Evolutionary conservation across 2,113 vertebrate genomes (phyloP).

Genomic region (Peromyscus polionotus): DNA sequence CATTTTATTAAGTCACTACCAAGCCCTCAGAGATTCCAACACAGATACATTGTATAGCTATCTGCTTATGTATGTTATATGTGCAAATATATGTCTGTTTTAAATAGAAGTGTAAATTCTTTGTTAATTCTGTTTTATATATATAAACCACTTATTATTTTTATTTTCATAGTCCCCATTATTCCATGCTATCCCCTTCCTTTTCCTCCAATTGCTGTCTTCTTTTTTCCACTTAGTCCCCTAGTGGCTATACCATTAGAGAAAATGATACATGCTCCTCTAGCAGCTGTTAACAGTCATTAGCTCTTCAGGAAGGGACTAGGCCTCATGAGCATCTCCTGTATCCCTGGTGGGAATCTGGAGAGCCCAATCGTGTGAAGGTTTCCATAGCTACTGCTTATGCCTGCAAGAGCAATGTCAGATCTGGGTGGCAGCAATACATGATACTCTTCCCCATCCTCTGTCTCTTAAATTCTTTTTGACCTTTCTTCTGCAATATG

Average conservation of each 20-base stretch:
- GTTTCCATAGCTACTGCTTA: background rate
- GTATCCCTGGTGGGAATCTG: background rate
- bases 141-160: background rate
- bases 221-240: background rate
- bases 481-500: background rate
- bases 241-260: too few relatives aligned
- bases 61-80: background rate
- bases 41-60: background rate
- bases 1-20: background rate
- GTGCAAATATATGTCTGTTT: background rate
- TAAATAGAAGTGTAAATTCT: background rate
- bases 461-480: background rate
- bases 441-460: too few relatives aligned
- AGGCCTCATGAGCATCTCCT: too few relatives aligned
- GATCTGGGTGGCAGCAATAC: background rate
- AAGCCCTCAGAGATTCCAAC: background rate
- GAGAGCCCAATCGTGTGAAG: too few relatives aligned
- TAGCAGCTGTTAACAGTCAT: background rate
- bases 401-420: too few relatives aligned
- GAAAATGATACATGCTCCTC: background rate
- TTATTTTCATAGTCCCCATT: background rate
- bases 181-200: background rate
- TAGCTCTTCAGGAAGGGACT: background rate
- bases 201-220: background rate
- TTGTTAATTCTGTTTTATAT: background rate